Evolutionary conservation across 2,113 vertebrate species (phyloP), one percentile per base, ranked within the genome.

Genomic region (Gambusia affinis): DNA sequence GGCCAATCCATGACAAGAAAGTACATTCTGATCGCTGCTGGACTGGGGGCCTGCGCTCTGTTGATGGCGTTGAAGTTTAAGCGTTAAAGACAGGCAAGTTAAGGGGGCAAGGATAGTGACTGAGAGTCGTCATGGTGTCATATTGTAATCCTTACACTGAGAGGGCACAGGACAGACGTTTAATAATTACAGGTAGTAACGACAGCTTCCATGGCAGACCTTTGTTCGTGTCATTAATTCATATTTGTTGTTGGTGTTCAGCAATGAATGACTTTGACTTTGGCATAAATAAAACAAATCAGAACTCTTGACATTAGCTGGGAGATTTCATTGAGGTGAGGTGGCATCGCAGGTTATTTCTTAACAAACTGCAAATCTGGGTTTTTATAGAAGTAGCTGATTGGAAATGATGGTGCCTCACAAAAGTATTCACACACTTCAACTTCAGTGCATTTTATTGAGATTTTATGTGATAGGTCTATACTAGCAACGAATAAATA

Each of bases 51-150:
- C 68, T 82, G 75, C 67, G 91, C 88, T 1, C 72, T 92, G 64
- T 66, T 94, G 67, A 2, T 92, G 64, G 91, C 79, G 3, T 93
- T 90, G 90, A 94, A 64, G 86, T 77, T 90, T 19, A 94, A 79
- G 27, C 37, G 62, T 77, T 65, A 73, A 86, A 72, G 54, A 42
- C 70, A 60, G 63, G 62, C 60, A 67, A 72, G 79, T 74, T 82
- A 65, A 81, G 64, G 62, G 31, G 69, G 78, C 61, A 64, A 76
- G 24, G 82, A 72, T 75, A 72, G 64, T 60, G 1, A 75, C 64
- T 72, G 62, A 63, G 63, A 47, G 74, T 82, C 61, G 76, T 47
- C 67, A 60, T 63, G 67, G 82, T 86, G 77, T 85, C 86, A 88
- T 89, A 81, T 73, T 84, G 65, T 62, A 74, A 62, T 80, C 73